Conservation (phyloP, 2,113 vertebrate species). For the Ciconia stormi region DNA sequence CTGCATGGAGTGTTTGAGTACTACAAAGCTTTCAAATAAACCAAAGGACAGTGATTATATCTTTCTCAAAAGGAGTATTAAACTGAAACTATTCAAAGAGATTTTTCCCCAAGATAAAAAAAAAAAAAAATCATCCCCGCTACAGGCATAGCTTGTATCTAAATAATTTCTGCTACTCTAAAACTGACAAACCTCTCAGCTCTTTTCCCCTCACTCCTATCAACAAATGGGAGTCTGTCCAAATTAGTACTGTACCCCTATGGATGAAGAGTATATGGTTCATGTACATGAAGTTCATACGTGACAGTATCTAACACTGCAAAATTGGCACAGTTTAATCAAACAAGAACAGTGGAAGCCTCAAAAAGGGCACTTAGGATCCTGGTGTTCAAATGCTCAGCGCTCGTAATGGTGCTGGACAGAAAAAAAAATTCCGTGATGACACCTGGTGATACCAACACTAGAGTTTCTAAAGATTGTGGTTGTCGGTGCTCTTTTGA, state of each 20-base stretch:
- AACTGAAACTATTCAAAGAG: neutral
- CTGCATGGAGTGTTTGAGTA: neutral
- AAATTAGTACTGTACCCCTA: neutral
- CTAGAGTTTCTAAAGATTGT: neutral
- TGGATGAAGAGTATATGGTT: neutral
- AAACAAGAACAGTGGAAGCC: neutral
- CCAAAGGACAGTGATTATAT: neutral
- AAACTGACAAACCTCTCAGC: neutral
- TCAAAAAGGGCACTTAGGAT: neutral
- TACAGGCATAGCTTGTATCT: neutral
- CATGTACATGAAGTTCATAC: neutral
- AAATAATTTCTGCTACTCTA: neutral
- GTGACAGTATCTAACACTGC: neutral
- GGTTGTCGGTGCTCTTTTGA: neutral
- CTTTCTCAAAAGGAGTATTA: neutral
- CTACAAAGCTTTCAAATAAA: slow-evolving; percentile 10
- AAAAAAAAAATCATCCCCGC: neutral
- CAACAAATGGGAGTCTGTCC: neutral
- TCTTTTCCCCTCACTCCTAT: neutral
- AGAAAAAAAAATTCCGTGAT: neutral
- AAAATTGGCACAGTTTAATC: neutral
- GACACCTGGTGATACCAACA: neutral
- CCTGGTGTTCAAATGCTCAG: neutral
- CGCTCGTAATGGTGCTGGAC: neutral
- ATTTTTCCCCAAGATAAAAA: neutral